Evolutionary conservation across 2,113 vertebrate species (phyloP).

Genomic region (Dermatemys mawii): DNA sequence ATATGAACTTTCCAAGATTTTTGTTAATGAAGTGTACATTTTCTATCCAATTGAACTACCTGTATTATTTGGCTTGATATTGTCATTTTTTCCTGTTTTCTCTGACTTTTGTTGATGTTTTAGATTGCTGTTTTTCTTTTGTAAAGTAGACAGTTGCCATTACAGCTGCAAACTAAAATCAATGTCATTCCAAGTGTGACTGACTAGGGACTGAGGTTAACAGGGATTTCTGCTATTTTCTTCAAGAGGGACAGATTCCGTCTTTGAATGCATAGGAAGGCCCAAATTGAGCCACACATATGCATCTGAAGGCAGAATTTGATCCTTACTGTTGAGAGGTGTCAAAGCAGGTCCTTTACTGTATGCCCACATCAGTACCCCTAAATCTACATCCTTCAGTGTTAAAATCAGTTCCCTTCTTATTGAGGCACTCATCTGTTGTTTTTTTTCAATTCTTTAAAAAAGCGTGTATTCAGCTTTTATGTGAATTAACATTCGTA

Average conservation of each 20-base stretch:
- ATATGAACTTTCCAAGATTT: conserved; percentile 11
- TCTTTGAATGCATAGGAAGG: conserved; percentile 16
- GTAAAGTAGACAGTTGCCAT: conserved; percentile 1
- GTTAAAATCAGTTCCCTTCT: conserved; percentile 9
- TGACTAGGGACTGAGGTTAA: conserved; percentile 5
- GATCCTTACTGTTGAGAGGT: conserved; percentile 43
- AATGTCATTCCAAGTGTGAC: conserved; percentile 20
- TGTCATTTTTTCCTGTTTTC: not conserved
- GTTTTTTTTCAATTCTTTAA: conserved; percentile 38
- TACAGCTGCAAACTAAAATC: conserved; percentile 42
- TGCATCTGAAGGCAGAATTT: conserved; percentile 16
- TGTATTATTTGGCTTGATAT: conserved; percentile 15
- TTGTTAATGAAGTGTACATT: conserved; percentile 7
- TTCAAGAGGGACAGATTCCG: not conserved
- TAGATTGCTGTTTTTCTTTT: conserved; percentile 5
- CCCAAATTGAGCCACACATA: not conserved
- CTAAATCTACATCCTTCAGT: conserved; percentile 14
- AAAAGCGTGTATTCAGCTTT: not conserved
- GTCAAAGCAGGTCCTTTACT: conserved; percentile 29
- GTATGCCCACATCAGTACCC: conserved; percentile 3
- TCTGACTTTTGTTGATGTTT: not conserved
- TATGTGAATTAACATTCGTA: conserved; percentile 23
- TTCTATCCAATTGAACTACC: not conserved
- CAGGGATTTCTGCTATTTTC: conserved; percentile 10
- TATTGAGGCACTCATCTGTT: conserved; percentile 19